Evolutionary conservation across 2,888 invertebrate genomes (phyloP), one percentile per base, ranked within the genome.

Genomic region (Lasioglossum vierecki): DNA sequence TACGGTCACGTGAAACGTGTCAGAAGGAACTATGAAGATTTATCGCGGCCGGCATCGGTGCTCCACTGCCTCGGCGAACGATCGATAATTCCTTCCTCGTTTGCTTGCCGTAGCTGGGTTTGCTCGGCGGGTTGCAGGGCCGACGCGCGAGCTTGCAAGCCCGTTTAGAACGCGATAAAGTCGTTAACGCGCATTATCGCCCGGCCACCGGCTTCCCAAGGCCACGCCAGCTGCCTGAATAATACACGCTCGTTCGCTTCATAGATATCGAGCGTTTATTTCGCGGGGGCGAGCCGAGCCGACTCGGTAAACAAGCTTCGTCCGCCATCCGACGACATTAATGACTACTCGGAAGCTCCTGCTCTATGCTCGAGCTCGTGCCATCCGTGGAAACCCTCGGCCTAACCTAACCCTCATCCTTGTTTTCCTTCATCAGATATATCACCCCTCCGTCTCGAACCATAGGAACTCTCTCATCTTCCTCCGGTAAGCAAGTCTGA

Each of bases 71-170:
- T 72, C 75, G 84, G 63, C 77, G 49, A 72, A 76, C 86, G 90
- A 90, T 90, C 90, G 91, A 90, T 90, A 90, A 90, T 89, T 89
- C 85, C 87, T 89, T 90, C 85, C 91, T 90, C 90, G 90, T 90
- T 90, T 90, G 89, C 91, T 88, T 66, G 90, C 88, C 76, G 79
- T 80, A 79, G 86, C 66, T 35, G 66, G 30, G 30, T 30, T 30
- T 26, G 60, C 53, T 53, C 53, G 60, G 60, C 60, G 60, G 60
- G 60, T 60, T 60, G 60, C 60, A 60, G 60, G 60, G 60, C 60
- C 60, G 60, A 60, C 66, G 66, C 81, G 83, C 87, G 88, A 90
- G 90, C 90, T 90, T 90, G 90, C 90, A 89, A 88, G 87, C 90
- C 86, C 87, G 84, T 80, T 83, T 84, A 84, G 86, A 89, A 90